These are phyloP conservation scores for Caenorhabditis parvicauda DNA, from an alignment of 2,888 invertebrate species.

Conservation along the genomic window DNA sequence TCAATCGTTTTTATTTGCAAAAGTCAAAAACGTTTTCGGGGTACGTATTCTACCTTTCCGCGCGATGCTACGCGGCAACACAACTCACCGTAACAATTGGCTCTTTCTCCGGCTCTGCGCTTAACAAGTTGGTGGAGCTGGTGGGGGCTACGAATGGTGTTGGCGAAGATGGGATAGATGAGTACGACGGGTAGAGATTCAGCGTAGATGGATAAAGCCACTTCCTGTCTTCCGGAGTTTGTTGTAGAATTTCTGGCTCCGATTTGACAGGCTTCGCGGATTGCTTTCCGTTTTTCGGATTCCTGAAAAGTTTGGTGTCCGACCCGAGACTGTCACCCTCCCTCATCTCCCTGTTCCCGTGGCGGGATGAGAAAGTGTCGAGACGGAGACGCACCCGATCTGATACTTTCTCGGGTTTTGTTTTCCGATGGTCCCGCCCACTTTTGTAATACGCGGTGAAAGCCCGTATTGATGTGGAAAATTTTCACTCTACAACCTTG, in stretches of 20 bases:
- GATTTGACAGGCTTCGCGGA: constrained; percentile 29
- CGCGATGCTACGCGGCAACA: not conserved
- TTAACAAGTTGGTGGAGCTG: constrained; percentile 26
- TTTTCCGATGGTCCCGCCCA: no score
- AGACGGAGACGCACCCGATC: no score
- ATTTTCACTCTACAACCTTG: no score
- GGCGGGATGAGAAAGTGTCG: not conserved
- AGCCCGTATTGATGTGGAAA: no score
- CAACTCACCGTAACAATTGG: not conserved
- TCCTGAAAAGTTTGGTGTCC: no score
- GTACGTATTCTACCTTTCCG: not conserved
- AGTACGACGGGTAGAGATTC: constrained; percentile 27
- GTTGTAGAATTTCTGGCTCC: constrained; percentile 33
- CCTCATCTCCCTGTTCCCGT: no score
- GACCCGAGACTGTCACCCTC: no score
- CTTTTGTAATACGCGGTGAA: no score
- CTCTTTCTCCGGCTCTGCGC: not conserved
- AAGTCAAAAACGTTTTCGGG: no score
- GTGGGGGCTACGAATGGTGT: constrained; percentile 18
- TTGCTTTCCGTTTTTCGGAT: constrained; percentile 1
- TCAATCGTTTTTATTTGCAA: no score
- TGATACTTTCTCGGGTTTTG: no score
- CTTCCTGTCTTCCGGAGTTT: constrained; percentile 25
- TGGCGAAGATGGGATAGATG: constrained; percentile 25
- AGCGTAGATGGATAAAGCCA: constrained; percentile 41